Evolutionary conservation across 1,140 invertebrate genomes (phyloP).

Genomic region (Drosophila baimaii): DNA sequence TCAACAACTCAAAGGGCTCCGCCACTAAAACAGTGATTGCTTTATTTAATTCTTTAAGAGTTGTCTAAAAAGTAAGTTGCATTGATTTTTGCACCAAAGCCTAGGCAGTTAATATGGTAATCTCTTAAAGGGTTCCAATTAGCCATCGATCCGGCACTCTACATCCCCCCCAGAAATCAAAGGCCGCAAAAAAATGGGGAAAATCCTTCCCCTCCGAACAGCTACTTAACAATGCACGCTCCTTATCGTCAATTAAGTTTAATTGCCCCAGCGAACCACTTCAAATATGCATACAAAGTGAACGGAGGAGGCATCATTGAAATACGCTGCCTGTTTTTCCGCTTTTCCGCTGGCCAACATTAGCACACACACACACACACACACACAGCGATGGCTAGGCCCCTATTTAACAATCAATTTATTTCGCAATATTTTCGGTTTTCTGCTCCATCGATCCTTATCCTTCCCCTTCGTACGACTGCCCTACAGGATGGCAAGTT

Average conservation of each 20-base stretch:
- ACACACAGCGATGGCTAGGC: constrained; percentile 21
- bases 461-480: background rate
- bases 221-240: constrained; percentile 51
- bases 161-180: constrained; percentile 51
- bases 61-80: background rate
- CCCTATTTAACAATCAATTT: constrained; percentile 81
- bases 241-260: constrained; percentile 79
- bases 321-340: constrained; percentile 21
- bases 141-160: constrained; percentile 20
- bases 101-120: constrained; percentile 35
- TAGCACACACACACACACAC: no score
- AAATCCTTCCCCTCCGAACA: constrained; percentile 34
- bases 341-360: constrained; percentile 19
- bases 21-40: background rate
- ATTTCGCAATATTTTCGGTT: constrained; percentile 73
- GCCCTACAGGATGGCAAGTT: constrained; percentile 12
- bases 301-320: constrained; percentile 46
- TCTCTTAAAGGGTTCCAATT: constrained; percentile 36
- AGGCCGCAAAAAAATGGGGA: constrained; percentile 25
- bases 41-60: constrained; percentile 1
- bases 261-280: constrained; percentile 75
- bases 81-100: background rate
- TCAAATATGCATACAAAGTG: constrained; percentile 77
- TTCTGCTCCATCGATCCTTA: constrained; percentile 34
- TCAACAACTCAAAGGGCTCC: constrained; percentile 5